phyloP scores from a whole-genome alignment of 2,888 invertebrate species.

The Abrostola triplasia region DNA sequence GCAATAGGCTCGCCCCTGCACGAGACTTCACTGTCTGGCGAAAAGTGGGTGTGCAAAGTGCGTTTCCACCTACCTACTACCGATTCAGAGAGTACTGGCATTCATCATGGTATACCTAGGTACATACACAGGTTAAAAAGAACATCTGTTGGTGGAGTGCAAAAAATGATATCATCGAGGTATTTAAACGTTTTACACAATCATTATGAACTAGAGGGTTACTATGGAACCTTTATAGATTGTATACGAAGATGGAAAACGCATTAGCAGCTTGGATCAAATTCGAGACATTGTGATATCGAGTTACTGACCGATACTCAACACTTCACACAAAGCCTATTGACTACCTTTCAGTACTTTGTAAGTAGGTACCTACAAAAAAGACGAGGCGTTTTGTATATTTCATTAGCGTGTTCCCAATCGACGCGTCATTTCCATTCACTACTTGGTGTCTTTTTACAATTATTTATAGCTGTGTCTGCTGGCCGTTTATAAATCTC shows the following conservation, averaged over 20 bases:
- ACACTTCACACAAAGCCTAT: constrained; percentile 14
- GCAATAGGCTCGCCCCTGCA: no score
- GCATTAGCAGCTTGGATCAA: constrained; percentile 31
- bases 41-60: no score
- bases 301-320: constrained; percentile 13
- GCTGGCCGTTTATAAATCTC: constrained; percentile 59
- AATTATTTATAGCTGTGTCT: constrained; percentile 54
- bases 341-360: constrained; percentile 14
- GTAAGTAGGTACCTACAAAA: background rate
- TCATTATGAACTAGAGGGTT: background rate
- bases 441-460: constrained; percentile 54
- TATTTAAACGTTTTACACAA: constrained; percentile 13
- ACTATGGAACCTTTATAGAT: constrained; percentile 39
- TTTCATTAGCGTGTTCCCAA: constrained; percentile 9
- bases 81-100: no score
- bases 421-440: constrained; percentile 48
- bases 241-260: constrained; percentile 37
- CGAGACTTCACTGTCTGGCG: no score
- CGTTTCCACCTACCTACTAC: no score
- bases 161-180: constrained; percentile 13
- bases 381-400: background rate
- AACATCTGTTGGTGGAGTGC: no score
- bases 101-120: no score
- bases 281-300: constrained; percentile 26
- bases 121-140: no score